Evolutionary conservation across 2,797 vertebrate genomes (phyloP), one percentile per base, ranked within the genome.

Genomic region (Cuniculus paca): DNA sequence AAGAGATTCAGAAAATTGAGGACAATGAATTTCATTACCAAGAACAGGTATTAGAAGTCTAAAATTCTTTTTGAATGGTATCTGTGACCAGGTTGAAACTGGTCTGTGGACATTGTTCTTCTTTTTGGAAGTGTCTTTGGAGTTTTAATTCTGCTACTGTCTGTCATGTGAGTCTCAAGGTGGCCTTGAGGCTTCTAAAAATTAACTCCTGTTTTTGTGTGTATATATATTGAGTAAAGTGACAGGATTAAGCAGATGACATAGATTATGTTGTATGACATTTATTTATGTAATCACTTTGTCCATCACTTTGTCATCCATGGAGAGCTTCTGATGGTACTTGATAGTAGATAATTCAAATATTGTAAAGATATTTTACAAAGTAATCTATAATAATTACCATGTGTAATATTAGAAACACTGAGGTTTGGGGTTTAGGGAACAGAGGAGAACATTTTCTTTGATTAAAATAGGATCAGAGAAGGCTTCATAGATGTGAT

Each of bases 1-100:
- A 99, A 96, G 99, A 99, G 98, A 99, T 99, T 96, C 99, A 99
- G 98, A 99, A 99, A 98, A 99, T 99, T 14, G 99, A 99, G 98
- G 99, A 99, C 65, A 99, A 99, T 92, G 99, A 99, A 98, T 99
- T 99, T 98, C 99, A 99, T 97, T 99, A 99, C 95, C 99, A 99
- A 98, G 99, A 99, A 94, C 99, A 99, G 99, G 99, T 99, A 99
- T 91, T 97, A 6, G 65, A 91, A 93, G 70, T 95, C 84, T 97
- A 78, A 79, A 78, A 79, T 95, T 94, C 84, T 97, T 90, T 95
- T 93, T 79, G 26, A 84, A 34, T 97, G 10, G 96, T 97, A 91
- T 92, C 77, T 97, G 54, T 98, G 72, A 86, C 87, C 80, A 87
- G 52, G 60, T 90, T 92, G 70, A 91, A 93, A 96, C 34, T 96